Evolutionary conservation across 2,888 invertebrate genomes (phyloP), one percentile per base, ranked within the genome.

Genomic region (Dryococelus australis): DNA sequence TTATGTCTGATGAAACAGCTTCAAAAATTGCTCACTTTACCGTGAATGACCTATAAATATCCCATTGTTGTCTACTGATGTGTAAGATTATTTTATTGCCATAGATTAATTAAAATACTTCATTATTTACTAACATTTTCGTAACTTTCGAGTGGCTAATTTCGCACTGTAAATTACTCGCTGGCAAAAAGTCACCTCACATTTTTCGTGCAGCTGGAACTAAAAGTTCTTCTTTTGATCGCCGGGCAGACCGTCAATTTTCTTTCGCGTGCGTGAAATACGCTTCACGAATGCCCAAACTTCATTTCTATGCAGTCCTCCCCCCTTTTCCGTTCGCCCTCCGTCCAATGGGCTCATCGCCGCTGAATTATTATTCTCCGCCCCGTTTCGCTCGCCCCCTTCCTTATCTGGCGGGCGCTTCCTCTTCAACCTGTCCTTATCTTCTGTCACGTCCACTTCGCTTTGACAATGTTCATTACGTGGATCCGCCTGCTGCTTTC

Each of bases 261-360:
- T 65, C 65, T 65, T 65, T 65, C 65, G 65, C 65, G 65, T 65
- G 65, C 65, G 65, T 65, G 65, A 65, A 65, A 65, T 65, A 65
- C 20, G 65, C 65, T n/a, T 20, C 65, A 65, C 65, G 65, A 65
- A 65, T n/a, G 65, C 65, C 65, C 16, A 20, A 65, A 65, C 65
- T 65, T 65, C 65, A 65, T 65, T 65, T 20, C 65, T 65, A 65
- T 65, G 65, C 65, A 65, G 24, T 65, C 65, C 65, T 65, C 24
- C 65, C n/a, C n/a, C 65, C n/a, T 65, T 0, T 65, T 65, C 65
- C n/a, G 20, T 65, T n/a, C 65, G 65, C 65, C 65, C 65, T 65
- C 16, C 65, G 65, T 65, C 65, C 65, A n/a, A n/a, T 65, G 65
- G 65, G 8, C 65, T 65, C 65, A 65, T 65, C 65, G 65, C 65